Percentiles rank a stretch among this genome's conserved stretches.
These are phyloP conservation scores for Alviniconcha strummeri DNA, from an alignment of 2,888 invertebrate species.

Conservation along the genomic window DNA sequence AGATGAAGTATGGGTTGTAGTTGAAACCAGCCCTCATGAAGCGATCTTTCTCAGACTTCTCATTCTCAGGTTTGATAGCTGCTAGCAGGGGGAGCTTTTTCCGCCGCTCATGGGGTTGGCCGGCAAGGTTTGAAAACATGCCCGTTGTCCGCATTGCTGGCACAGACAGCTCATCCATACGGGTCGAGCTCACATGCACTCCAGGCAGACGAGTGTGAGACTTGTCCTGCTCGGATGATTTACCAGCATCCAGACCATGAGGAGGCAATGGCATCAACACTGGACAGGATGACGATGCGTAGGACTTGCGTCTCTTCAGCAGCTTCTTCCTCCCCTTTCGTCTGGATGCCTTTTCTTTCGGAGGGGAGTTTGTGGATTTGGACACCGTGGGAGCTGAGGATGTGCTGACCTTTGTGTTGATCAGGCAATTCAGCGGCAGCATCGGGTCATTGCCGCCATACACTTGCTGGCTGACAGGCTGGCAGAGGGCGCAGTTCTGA, in stretches of 20 bases:
- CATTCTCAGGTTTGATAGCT: conserved; percentile 67
- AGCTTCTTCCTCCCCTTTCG: conserved; percentile 20
- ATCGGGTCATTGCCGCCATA: conserved; percentile 24
- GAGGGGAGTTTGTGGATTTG: background rate
- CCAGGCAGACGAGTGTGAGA: background rate
- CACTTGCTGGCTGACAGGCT: background rate
- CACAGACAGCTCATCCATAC: conserved; percentile 31
- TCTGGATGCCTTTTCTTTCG: background rate
- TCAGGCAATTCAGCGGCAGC: conserved; percentile 25
- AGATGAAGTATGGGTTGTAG: conserved; percentile 67
- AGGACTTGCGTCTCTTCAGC: conserved; percentile 18
- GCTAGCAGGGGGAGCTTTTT: conserved; percentile 60
- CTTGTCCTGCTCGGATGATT: background rate
- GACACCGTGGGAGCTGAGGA: background rate
- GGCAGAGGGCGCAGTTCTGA: background rate
- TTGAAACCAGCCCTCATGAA: conserved; percentile 64
- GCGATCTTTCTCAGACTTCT: conserved; percentile 63
- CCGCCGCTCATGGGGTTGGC: conserved; percentile 44
- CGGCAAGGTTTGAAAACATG: background rate
- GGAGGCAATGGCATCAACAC: background rate
- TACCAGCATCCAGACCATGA: no score
- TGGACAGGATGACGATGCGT: background rate
- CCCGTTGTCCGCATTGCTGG: conserved; percentile 11
- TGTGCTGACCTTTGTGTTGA: background rate
- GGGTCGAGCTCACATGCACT: conserved; percentile 4